phyloP scores from a whole-genome alignment of 2,797 vertebrate species.

The Argyrosomus regius region DNA sequence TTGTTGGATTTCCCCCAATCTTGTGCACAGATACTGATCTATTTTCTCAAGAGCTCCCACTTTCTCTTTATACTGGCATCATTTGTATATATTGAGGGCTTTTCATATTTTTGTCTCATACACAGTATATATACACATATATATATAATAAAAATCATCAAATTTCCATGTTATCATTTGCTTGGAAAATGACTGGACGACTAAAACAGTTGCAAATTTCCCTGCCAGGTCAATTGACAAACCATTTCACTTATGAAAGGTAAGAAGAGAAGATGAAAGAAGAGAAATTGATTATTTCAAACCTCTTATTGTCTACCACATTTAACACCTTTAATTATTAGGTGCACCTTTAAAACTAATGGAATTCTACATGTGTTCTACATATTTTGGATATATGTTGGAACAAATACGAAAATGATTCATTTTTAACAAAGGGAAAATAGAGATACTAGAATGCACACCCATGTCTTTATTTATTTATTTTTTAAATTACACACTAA shows the following conservation, averaged over 20 bases:
- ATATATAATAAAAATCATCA: too few relatives aligned
- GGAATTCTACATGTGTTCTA: not conserved
- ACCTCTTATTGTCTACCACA: not conserved
- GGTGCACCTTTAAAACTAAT: not conserved
- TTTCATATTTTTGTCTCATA: not conserved
- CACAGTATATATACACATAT: too few relatives aligned
- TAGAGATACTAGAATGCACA: too few relatives aligned
- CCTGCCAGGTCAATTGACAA: not conserved
- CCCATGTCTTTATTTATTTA: too few relatives aligned
- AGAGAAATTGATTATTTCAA: not conserved
- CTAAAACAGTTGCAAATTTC: not conserved
- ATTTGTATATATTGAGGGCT: not conserved
- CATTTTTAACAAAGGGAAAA: too few relatives aligned
- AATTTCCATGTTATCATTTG: too few relatives aligned
- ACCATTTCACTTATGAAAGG: not conserved
- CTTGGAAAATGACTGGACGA: not conserved
- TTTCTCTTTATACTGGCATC: constrained; percentile 3
- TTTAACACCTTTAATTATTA: not conserved
- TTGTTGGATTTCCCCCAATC: constrained; percentile 37
- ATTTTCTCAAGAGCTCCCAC: constrained; percentile 25
- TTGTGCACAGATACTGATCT: constrained; percentile 14
- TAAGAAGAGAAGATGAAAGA: too few relatives aligned
- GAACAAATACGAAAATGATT: not conserved
- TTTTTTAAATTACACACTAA: too few relatives aligned
- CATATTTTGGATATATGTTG: not conserved